phyloP scores from a whole-genome alignment of 2,797 vertebrate genomes.

The Adrianichthys oophorus region DNA sequence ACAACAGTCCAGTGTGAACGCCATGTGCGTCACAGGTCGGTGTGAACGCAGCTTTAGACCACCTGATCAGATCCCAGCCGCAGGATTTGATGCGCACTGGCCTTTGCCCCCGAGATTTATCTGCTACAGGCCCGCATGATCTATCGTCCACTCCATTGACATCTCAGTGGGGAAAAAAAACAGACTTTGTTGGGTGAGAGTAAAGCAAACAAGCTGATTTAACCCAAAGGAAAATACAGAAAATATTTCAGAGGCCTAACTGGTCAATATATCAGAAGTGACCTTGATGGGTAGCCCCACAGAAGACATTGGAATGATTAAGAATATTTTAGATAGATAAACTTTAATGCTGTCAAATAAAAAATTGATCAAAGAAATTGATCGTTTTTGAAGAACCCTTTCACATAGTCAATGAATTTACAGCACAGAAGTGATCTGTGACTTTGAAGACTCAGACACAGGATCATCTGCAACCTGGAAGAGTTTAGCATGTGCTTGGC shows the following conservation, averaged over 20 bases:
- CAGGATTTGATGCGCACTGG: conserved; percentile 38
- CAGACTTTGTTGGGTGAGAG: conserved; percentile 20
- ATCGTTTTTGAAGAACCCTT: no score
- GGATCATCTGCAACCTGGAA: conserved; percentile 2
- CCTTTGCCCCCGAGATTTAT: conserved; percentile 35
- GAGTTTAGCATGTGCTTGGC: neutral
- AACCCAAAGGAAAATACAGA: conserved; percentile 40
- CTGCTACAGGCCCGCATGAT: conserved; percentile 25
- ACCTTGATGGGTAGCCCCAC: conserved; percentile 34
- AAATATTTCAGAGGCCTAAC: conserved; percentile 18
- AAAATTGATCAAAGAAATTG: no score
- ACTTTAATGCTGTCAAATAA: neutral
- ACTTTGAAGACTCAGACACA: neutral
- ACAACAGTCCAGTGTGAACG: neutral
- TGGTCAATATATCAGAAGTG: conserved; percentile 28
- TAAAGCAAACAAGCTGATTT: conserved; percentile 11
- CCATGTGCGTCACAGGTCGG: conserved; percentile 23
- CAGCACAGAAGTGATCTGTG: no score
- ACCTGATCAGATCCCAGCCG: conserved; percentile 26
- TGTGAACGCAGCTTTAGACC: conserved; percentile 12
- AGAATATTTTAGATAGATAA: conserved; percentile 5
- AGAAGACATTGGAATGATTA: conserved; percentile 6
- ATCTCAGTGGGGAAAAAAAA: conserved; percentile 5
- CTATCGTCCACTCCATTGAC: conserved; percentile 42
- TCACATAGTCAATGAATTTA: no score